Percentiles rank a stretch among this genome's conserved stretches.
Conservation (phyloP, 2,113 vertebrate species). For the Semnornis frantzii region DNA sequence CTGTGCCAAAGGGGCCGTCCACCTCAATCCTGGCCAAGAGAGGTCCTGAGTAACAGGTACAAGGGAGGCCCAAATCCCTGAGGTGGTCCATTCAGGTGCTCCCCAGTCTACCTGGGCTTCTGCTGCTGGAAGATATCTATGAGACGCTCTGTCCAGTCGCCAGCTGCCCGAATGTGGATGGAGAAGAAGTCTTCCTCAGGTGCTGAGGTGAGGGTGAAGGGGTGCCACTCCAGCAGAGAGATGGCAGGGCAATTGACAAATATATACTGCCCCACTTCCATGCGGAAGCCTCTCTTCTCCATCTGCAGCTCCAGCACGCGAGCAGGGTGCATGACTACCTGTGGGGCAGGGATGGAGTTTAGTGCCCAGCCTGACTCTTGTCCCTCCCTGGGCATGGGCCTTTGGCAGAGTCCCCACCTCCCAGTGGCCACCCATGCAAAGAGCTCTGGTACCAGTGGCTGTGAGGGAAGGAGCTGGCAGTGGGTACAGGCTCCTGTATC, state of each 20-base stretch:
- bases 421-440: accelerated
- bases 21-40: slow-evolving; percentile 80
- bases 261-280: slow-evolving; percentile 93
- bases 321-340: slow-evolving; percentile 89
- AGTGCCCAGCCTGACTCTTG: not conserved
- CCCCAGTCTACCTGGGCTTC: slow-evolving; percentile 78
- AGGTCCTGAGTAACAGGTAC: not conserved
- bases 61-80: not conserved
- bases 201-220: slow-evolving; percentile 92
- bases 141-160: slow-evolving; percentile 89
- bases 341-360: not conserved
- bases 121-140: slow-evolving; percentile 75
- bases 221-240: slow-evolving; percentile 91
- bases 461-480: not conserved
- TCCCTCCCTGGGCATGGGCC: not conserved
- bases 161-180: slow-evolving; percentile 84
- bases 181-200: slow-evolving; percentile 91
- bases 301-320: slow-evolving; percentile 92
- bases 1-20: slow-evolving; percentile 92
- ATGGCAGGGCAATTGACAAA: slow-evolving; percentile 89
- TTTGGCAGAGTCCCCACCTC: accelerated
- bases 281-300: slow-evolving; percentile 85
- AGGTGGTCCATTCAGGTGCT: not conserved
- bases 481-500: not conserved
- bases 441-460: not conserved